Conservation (phyloP, 2,888 invertebrate genomes). For the Rhamphomyia laevipes region DNA sequence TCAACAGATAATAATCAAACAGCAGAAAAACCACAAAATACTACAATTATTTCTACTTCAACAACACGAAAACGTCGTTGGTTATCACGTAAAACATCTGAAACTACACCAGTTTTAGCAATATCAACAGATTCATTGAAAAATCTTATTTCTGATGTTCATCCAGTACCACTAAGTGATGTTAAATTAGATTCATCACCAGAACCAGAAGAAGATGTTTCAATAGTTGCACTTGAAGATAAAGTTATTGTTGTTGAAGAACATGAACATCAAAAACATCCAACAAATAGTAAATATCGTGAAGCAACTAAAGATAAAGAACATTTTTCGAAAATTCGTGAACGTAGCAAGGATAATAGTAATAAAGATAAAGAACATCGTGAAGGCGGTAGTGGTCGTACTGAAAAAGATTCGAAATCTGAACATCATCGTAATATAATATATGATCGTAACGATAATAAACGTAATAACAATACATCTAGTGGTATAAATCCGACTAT, state of each 20-base stretch:
- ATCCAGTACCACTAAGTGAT: slow-evolving; percentile 48
- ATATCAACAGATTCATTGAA: slow-evolving; percentile 65
- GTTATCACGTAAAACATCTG: slow-evolving; percentile 37
- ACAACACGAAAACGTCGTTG: slow-evolving; percentile 35
- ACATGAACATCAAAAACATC: slow-evolving; percentile 26
- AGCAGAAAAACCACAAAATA: slow-evolving; percentile 33
- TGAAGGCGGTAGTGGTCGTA: slow-evolving; percentile 2
- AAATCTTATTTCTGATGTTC: slow-evolving; percentile 49
- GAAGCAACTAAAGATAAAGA: slow-evolving; percentile 3
- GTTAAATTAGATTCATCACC: slow-evolving; percentile 36
- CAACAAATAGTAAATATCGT: slow-evolving; percentile 11
- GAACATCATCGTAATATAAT: slow-evolving; percentile 5
- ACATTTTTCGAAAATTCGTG: slow-evolving; percentile 6
- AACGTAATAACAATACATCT: slow-evolving; percentile 11
- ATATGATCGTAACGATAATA: slow-evolving; percentile 1
- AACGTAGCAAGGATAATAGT: slow-evolving; percentile 10
- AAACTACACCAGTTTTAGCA: slow-evolving; percentile 48
- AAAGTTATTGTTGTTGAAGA: slow-evolving; percentile 28
- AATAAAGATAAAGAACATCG: slow-evolving; percentile 14
- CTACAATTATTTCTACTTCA: slow-evolving; percentile 19
- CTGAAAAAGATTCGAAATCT: slow-evolving; percentile 4
- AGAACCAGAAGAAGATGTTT: slow-evolving; percentile 28
- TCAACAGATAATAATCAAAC: slow-evolving; percentile 15
- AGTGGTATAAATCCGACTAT: slow-evolving; percentile 8
- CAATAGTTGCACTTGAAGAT: slow-evolving; percentile 3